phyloP scores from a whole-genome alignment of 2,888 invertebrate species.

The Dilophus febrilis region DNA sequence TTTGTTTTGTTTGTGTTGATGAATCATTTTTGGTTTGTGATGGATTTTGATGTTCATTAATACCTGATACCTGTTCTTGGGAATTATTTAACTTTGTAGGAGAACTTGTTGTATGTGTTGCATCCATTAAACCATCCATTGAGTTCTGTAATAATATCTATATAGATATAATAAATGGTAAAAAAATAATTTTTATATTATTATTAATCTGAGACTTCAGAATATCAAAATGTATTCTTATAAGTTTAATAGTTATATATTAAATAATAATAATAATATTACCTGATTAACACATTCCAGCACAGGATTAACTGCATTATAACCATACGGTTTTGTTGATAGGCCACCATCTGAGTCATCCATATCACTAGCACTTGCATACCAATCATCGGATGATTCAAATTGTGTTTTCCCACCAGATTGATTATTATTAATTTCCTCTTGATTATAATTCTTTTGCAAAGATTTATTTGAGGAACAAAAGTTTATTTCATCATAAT shows the following conservation, averaged over 20 bases:
- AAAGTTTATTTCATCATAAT: neutral
- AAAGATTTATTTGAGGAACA: neutral
- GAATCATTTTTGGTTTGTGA: conserved; percentile 8
- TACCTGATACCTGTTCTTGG: no score
- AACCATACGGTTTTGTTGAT: conserved; percentile 23
- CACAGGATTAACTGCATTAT: conserved; percentile 63
- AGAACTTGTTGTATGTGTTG: conserved; percentile 17
- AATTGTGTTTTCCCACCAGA: conserved; percentile 11
- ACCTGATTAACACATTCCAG: conserved; percentile 63
- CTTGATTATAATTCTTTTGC: neutral
- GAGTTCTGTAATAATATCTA: conserved; percentile 60
- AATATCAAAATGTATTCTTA: neutral
- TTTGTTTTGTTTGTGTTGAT: conserved; percentile 20
- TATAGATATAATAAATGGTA: neutral
- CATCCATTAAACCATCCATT: conserved; percentile 31
- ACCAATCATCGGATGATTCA: conserved; percentile 57
- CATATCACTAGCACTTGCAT: conserved; percentile 60
- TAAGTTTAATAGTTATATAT: neutral
- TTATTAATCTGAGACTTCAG: neutral
- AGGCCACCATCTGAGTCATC: conserved; percentile 35
- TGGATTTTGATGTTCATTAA: conserved; percentile 32
- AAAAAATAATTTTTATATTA: neutral
- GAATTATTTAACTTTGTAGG: conserved; percentile 34
- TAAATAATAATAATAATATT: neutral
- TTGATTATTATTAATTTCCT: neutral